Base-by-base conservation (phyloP, 2,888 invertebrate species). In the Hemithea aestivaria region DNA sequence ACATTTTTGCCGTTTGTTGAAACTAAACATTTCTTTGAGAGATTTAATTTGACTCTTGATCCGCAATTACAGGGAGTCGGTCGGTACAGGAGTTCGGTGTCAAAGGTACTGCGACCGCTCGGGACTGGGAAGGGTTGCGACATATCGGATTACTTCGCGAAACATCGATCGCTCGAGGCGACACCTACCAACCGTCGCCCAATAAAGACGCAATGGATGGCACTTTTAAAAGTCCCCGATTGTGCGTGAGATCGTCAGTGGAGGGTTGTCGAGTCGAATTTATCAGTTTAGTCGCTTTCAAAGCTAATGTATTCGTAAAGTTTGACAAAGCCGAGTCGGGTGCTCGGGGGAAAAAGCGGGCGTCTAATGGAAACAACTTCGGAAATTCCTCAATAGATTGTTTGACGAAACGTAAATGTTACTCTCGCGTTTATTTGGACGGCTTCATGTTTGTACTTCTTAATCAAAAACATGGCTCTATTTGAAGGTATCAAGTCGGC, bases 281-380 rank as follows among this genome's bases (percentile, higher is more conserved):
- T 76, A 76, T 80, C 80, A 79, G 71, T 71, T 69, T 62, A 67
- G 73, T 68, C 67, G 66, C 62, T 66, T 58, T 66, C 53, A 63
- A 66, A 70, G 77, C 72, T 81, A 81, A 81, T 81, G 80, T 81
- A 80, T 81, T 80, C 81, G 53, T 59, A 65, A 80, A 81, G 75
- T 80, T 80, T 65, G 66, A 68, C 62, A 76, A 75, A 79, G 74
- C 73, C 64, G 65, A 63, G 61, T 73, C 70, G 70, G 66, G 63
- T 62, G 66, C 72, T 68, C 73, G 34, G 56, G 70, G 72, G 75
- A 73, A 70, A 73, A 71, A 69, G 58, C 68, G 61, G 48, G 67
- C 48, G 52, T 59, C 60, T 73, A 71, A 76, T 73, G 73, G 77
- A 75, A 71, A 76, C 73, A 73, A 80, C 68, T 78, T 73, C 55